Base-by-base conservation (phyloP, 2,113 vertebrate genomes). In the Thamnophis sirtalis region DNA sequence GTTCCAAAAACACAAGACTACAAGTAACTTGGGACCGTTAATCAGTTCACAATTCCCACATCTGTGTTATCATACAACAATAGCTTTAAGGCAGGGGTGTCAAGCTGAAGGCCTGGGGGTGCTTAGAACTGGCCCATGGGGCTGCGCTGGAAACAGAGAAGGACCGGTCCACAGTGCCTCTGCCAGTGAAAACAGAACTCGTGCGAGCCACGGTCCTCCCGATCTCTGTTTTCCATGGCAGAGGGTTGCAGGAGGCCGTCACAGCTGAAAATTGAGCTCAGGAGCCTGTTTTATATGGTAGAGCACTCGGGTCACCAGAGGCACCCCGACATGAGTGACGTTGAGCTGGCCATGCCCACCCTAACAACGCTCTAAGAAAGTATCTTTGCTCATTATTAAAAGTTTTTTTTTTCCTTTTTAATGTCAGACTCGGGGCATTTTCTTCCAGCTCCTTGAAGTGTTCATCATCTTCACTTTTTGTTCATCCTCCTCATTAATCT, bases 401-500 rank as follows among this genome's bases (percentile, higher is more conserved):
- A 51, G 9, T 86, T 87, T 68, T 28, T 50, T 95, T 21, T 55
- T 6, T 89, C 2, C 33, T 91, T 93, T 2, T 51, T 85, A 92
- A 22, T 53, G 60, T 92, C 50, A 93, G 1, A 91, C 85, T 63
- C 87, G 50, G 90, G 85, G 54, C 89, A 84, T 1, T 55, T 63
- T 33, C 91, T 0, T 63, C 28, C 55, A 89, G 38, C 13, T n/a
- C 48, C 9, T 90, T 92, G 63, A 4, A 10, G 56, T 54, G 50
- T 94, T 94, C 91, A 21, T 93, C 90, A 33, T 90, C 50, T 87
- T 90, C 13, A 28, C 19, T 51, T n/a, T 68, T 28, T 92, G 15
- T 60, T 93, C 86, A 91, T 22, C 22, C 90, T 43, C 33, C 80
- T 93, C 84, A 86, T 94, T 91, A 92, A 94, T 91, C 9, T 84